Evolutionary conservation across 2,888 invertebrate species (phyloP).

Genomic region (Synanthedon formicaeformis): DNA sequence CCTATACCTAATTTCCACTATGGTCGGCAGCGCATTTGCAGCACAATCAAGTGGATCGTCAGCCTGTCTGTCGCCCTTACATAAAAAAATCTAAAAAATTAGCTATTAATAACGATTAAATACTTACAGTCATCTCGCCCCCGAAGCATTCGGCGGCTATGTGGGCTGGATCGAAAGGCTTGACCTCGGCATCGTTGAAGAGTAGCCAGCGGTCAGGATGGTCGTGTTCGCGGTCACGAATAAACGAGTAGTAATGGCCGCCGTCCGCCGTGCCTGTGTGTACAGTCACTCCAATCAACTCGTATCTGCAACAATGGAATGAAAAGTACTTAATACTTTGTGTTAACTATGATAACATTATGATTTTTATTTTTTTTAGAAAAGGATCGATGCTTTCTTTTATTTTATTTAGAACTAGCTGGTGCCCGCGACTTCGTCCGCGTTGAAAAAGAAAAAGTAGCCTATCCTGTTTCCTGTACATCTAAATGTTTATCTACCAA

Average conservation of each 20-base stretch:
- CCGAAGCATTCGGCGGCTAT: slow-evolving; percentile 97
- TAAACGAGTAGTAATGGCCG: slow-evolving; percentile 96
- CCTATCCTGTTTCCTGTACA: too few species aligned
- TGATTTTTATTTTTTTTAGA: not conserved
- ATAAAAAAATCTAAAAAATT: too few species aligned
- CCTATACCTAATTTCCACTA: too few species aligned
- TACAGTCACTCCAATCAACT: slow-evolving; percentile 93
- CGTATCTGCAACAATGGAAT: slow-evolving; percentile 65
- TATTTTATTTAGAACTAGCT: too few species aligned
- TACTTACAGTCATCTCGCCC: slow-evolving; percentile 91
- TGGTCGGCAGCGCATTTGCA: too few species aligned
- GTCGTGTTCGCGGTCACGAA: slow-evolving; percentile 82
- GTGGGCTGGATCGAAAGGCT: slow-evolving; percentile 94
- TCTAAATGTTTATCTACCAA: too few species aligned
- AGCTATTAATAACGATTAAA: too few species aligned
- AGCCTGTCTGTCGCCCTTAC: too few species aligned
- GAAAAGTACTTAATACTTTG: not conserved
- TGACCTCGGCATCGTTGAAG: slow-evolving; percentile 94
- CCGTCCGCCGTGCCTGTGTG: slow-evolving; percentile 99
- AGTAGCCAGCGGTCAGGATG: slow-evolving; percentile 91
- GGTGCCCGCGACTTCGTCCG: too few species aligned
- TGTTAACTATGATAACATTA: not conserved
- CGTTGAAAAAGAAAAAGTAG: too few species aligned
- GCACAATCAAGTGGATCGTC: too few species aligned
- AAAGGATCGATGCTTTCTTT: too few species aligned